Conservation (phyloP, 2,888 invertebrate genomes). For the Eristalinus aeneus region DNA sequence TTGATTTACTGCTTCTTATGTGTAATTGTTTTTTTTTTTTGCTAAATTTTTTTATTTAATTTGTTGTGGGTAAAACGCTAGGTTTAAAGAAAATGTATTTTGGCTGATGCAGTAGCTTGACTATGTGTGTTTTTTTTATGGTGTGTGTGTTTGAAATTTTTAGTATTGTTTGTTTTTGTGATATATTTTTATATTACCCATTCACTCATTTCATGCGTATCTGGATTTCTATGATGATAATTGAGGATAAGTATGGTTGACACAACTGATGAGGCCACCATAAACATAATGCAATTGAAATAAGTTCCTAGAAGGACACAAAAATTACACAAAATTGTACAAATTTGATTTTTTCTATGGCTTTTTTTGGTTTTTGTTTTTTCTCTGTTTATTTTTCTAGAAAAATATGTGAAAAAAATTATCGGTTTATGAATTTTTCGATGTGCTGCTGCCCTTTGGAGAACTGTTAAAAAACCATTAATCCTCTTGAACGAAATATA, state of each 20-base stretch:
- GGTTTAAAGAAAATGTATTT: slow-evolving; percentile 26
- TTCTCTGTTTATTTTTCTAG: slow-evolving; percentile 57
- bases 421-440: slow-evolving; percentile 24
- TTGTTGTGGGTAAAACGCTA: slow-evolving; percentile 49
- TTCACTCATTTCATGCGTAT: slow-evolving; percentile 98
- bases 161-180: slow-evolving; percentile 57
- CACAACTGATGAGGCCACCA: slow-evolving; percentile 99
- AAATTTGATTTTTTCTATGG: slow-evolving; percentile 64
- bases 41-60: slow-evolving; percentile 27
- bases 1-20: slow-evolving; percentile 68
- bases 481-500: slow-evolving; percentile 3
- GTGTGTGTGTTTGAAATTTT: slow-evolving; percentile 67
- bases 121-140: slow-evolving; percentile 30
- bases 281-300: slow-evolving; percentile 99
- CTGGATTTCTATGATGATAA: slow-evolving; percentile 98
- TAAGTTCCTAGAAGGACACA: slow-evolving; percentile 91
- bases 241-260: slow-evolving; percentile 98
- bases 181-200: slow-evolving; percentile 87
- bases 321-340: slow-evolving; percentile 80
- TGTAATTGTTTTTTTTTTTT: slow-evolving; percentile 51
- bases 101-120: slow-evolving; percentile 31
- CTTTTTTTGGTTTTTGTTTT: slow-evolving; percentile 25
- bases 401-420: slow-evolving; percentile 43
- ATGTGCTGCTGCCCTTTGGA: slow-evolving; percentile 17
- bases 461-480: background rate